Percentiles rank a stretch among this genome's conserved stretches.
Evolutionary conservation across 2,888 invertebrate genomes (phyloP).

Genomic region (Falcaria lacertinaria): DNA sequence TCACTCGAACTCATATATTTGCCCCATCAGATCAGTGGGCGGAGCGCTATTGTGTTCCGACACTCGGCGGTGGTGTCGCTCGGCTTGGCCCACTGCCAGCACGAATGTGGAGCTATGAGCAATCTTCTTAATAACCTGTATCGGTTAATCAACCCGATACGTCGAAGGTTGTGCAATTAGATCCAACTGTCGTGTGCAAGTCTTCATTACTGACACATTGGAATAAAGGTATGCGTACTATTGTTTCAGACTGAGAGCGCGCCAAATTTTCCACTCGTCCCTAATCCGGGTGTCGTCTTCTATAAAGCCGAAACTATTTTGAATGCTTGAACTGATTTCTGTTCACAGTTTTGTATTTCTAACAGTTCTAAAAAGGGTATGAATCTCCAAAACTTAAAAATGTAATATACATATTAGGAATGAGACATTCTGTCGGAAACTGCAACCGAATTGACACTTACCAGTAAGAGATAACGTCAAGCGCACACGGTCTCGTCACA

Average conservation of each 20-base stretch:
- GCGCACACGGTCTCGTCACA: neutral
- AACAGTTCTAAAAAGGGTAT: too few species aligned
- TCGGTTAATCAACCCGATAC: constrained; percentile 73
- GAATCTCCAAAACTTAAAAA: too few species aligned
- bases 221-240: constrained; percentile 3
- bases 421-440: neutral
- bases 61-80: constrained; percentile 33
- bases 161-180: constrained; percentile 52
- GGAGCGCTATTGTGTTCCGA: constrained; percentile 44
- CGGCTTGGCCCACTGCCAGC: constrained; percentile 58
- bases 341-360: too few species aligned
- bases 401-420: too few species aligned
- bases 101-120: constrained; percentile 65
- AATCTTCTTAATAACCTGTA: constrained; percentile 67
- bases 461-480: neutral
- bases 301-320: too few species aligned
- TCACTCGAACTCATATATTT: constrained; percentile 47
- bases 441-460: neutral
- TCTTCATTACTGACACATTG: constrained; percentile 15
- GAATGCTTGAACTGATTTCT: too few species aligned
- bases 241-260: neutral
- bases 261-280: neutral
- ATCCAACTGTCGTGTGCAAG: constrained; percentile 23
- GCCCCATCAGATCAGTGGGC: constrained; percentile 41
- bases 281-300: too few species aligned